Conservation (phyloP, 2,888 invertebrate species). For the Selenia dentaria region DNA sequence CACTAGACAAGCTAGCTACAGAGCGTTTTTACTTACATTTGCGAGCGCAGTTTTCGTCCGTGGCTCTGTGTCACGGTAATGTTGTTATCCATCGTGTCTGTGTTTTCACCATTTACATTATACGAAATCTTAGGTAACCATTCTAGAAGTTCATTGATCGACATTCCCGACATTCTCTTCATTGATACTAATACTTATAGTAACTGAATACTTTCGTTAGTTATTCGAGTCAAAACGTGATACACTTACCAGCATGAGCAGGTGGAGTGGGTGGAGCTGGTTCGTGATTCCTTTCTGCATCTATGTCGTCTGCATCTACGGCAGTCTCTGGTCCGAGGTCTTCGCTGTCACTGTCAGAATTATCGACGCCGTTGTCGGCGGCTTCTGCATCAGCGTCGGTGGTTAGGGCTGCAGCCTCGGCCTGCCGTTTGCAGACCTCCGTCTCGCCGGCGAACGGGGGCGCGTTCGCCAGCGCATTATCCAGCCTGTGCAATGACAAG, state of each 20-base stretch:
- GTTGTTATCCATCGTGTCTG: too few relatives aligned
- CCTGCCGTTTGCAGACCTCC: constrained; percentile 64
- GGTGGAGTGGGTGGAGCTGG: constrained; percentile 84
- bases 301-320: constrained; percentile 87
- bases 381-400: constrained; percentile 48
- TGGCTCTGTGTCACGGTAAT: too few relatives aligned
- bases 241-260: constrained; percentile 76
- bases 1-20: too few relatives aligned
- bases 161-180: too few relatives aligned
- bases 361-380: constrained; percentile 67
- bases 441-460: constrained; percentile 74
- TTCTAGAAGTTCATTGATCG: too few relatives aligned
- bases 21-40: too few relatives aligned
- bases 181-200: too few relatives aligned
- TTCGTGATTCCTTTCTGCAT: constrained; percentile 74
- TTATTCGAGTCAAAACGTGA: too few relatives aligned
- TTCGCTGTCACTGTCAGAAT: constrained; percentile 85
- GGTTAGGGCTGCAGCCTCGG: constrained; percentile 52
- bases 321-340: constrained; percentile 92
- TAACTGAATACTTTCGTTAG: too few relatives aligned
- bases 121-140: too few relatives aligned
- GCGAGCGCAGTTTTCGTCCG: too few relatives aligned
- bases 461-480: constrained; percentile 77
- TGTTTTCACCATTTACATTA: too few relatives aligned
- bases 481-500: constrained; percentile 57